Evolutionary conservation across 2,797 vertebrate genomes (phyloP), one percentile per base, ranked within the genome.

Genomic region (Gallinago nigripennis): DNA sequence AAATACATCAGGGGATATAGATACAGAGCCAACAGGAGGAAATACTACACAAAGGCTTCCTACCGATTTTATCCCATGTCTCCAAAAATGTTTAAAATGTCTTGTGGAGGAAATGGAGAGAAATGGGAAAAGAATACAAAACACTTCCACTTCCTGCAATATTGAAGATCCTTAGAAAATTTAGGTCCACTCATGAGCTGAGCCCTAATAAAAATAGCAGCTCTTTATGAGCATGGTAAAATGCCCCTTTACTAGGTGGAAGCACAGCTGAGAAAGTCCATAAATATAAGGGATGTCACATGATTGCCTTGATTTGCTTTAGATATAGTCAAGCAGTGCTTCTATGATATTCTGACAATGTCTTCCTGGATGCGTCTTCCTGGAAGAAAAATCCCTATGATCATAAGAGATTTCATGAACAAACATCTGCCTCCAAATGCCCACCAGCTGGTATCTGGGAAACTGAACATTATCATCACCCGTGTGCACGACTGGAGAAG

Each of bases 261-360:
- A 64, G 2, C 13, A 37, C 27, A 82, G 25, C 43, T n/a, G 23
- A 54, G 64, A 77, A 90, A n/a, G 51, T 23, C 17, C 13, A 6
- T 9, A 16, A 65, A 33, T 8, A 4, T 5, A 19, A 65, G 23
- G 10, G 11, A 10, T 23, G 43, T 11, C 12, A 27, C 60, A 64
- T 86, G 54, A 72, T 27, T 73, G 28, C 17, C 83, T 71, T 60
- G 18, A 45, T 82, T 81, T 87, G 8, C 78, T 82, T 71, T 70
- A 96, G 95, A 16, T 15, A 28, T 20, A 5, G 0, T 18, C 0
- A 35, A 0, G 5, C 1, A 6, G 0, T 0, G 0, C 1, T 0
- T 8, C 1, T 0, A 28, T 2, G 2, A 1, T 1, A 0, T 0
- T 4, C 0, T 39, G 11, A 19, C 13, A 57, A 0, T 1, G 12